Evolutionary conservation across 2,797 vertebrate genomes (phyloP).

Genomic region (Gobionotothen gibberifrons): DNA sequence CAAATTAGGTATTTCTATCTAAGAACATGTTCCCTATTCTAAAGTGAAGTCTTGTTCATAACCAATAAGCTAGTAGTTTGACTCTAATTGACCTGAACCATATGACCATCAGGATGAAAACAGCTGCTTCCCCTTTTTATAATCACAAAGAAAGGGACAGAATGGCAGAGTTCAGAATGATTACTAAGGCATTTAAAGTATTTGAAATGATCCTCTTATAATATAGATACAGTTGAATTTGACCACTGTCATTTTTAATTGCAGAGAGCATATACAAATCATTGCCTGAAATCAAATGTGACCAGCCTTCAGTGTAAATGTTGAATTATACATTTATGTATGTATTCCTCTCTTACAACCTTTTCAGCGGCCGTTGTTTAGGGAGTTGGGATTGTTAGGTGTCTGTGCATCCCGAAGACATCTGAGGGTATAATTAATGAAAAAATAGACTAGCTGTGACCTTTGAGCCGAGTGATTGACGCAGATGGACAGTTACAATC

Average conservation of each 20-base stretch:
- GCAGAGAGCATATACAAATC: slow-evolving; percentile 7
- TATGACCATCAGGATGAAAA: neutral
- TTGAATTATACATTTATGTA: slow-evolving; percentile 60
- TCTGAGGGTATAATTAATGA: slow-evolving; percentile 84
- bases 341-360: slow-evolving; percentile 62
- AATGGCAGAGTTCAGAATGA: neutral
- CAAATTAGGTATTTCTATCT: too few species aligned
- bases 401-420: slow-evolving; percentile 67
- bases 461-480: slow-evolving; percentile 86
- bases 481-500: slow-evolving; percentile 84
- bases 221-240: neutral
- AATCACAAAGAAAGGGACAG: slow-evolving; percentile 2
- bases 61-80: too few species aligned
- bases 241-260: slow-evolving; percentile 8
- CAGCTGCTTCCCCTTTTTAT: neutral
- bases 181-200: neutral
- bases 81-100: too few species aligned
- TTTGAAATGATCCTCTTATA: neutral
- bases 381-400: slow-evolving; percentile 63
- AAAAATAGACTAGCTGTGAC: slow-evolving; percentile 83
- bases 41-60: too few species aligned
- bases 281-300: slow-evolving; percentile 13
- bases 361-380: slow-evolving; percentile 59
- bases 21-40: too few species aligned
- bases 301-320: slow-evolving; percentile 31